These are phyloP conservation scores for Pygathrix nemaeus DNA, from an alignment of 2,113 vertebrate species.

Conservation along the genomic window DNA sequence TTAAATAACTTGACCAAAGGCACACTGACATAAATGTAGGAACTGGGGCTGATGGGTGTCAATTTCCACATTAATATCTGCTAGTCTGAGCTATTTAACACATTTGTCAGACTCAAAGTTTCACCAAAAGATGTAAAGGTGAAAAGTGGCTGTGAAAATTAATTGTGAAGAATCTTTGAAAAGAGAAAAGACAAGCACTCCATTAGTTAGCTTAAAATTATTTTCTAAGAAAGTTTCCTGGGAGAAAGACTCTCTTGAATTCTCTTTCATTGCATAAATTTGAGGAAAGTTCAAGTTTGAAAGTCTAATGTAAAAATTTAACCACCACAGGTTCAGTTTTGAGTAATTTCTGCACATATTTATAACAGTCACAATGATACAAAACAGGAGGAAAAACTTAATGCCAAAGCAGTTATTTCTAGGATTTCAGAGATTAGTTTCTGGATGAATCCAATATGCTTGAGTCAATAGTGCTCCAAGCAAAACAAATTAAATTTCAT, in stretches of 20 bases:
- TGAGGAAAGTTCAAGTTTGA: not conserved
- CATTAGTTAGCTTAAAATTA: not conserved
- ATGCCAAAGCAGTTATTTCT: not conserved
- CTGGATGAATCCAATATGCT: not conserved
- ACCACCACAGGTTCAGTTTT: not conserved
- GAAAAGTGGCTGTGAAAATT: conserved; percentile 37
- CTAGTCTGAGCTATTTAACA: not conserved
- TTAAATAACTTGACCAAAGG: not conserved
- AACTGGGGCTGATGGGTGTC: not conserved
- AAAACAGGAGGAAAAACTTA: conserved; percentile 10
- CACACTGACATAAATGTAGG: not conserved
- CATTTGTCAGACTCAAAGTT: not conserved
- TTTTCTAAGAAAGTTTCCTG: not conserved
- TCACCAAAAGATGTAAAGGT: not conserved
- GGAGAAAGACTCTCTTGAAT: not conserved
- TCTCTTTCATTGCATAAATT: not conserved
- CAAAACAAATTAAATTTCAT: conserved; percentile 64
- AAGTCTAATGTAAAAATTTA: conserved; percentile 10
- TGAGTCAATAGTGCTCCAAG: not conserved
- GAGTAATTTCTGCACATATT: conserved; percentile 30
- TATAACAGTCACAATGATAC: not conserved
- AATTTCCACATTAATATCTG: not conserved
- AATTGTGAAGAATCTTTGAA: conserved; percentile 36
- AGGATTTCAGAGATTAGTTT: conserved; percentile 37
- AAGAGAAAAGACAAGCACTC: not conserved